Percentiles rank a stretch among this genome's conserved stretches.
Evolutionary conservation across 2,113 vertebrate genomes (phyloP).

Genomic region (Plectropomus leopardus): DNA sequence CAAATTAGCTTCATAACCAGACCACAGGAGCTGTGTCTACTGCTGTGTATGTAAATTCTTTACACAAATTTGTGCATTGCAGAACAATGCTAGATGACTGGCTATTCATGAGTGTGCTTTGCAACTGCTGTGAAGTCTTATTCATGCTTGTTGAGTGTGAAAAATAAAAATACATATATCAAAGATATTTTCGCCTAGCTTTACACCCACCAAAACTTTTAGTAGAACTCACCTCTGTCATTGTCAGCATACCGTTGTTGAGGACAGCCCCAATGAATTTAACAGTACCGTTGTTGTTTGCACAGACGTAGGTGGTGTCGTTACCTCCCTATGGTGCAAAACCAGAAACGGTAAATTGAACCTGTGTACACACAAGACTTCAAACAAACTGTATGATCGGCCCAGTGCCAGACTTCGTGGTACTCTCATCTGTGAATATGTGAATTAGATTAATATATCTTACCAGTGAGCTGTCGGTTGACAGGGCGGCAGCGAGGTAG

Average conservation of each 20-base stretch:
- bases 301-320: constrained; percentile 64
- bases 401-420: no score
- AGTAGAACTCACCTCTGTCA: constrained; percentile 24
- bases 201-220: background rate
- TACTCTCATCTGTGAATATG: background rate
- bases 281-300: background rate
- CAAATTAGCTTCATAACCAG: no score
- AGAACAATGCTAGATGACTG: background rate
- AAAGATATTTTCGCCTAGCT: background rate
- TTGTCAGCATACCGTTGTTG: fast-evolving
- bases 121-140: background rate
- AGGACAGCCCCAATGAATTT: constrained; percentile 15
- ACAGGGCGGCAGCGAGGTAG: constrained; percentile 50
- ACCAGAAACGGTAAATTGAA: background rate
- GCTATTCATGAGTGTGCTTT: background rate
- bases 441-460: background rate
- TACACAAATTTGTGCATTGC: background rate
- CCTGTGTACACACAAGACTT: background rate
- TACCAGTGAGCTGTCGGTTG: background rate
- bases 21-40: no score
- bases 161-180: no score
- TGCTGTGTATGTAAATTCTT: no score
- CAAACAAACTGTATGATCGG: background rate
- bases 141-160: background rate
- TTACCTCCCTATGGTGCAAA: constrained; percentile 40